phyloP scores from a whole-genome alignment of 2,888 invertebrate species.

The Chrysolina haemoptera region DNA sequence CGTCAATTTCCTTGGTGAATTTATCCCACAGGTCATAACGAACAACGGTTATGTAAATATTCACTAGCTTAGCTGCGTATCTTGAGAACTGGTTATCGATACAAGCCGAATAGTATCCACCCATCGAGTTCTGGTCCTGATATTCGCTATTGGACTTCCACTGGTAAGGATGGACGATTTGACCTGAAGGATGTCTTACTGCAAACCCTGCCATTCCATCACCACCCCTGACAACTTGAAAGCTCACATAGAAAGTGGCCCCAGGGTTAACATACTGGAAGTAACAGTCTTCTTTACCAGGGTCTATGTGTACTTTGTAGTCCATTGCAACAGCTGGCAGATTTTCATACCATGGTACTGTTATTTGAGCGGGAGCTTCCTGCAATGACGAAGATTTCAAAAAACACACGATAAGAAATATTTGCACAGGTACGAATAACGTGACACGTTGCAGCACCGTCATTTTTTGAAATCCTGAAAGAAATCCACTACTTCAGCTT shows the following conservation, averaged over 20 bases:
- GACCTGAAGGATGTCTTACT: slow-evolving; percentile 87
- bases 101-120: slow-evolving; percentile 92
- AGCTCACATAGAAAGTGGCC: slow-evolving; percentile 94
- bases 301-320: slow-evolving; percentile 94
- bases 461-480: background rate
- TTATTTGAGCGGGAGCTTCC: slow-evolving; percentile 66
- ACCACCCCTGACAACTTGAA: slow-evolving; percentile 93
- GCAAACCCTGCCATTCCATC: slow-evolving; percentile 96
- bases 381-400: slow-evolving; percentile 29
- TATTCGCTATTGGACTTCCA: slow-evolving; percentile 93
- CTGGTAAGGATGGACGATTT: slow-evolving; percentile 90
- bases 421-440: slow-evolving; percentile 52
- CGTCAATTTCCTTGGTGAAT: slow-evolving; percentile 91
- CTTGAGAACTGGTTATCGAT: slow-evolving; percentile 94
- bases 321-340: slow-evolving; percentile 95
- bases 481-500: background rate
- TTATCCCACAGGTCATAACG: slow-evolving; percentile 95
- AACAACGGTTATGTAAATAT: slow-evolving; percentile 91
- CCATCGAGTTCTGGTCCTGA: slow-evolving; percentile 84
- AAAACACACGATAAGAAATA: slow-evolving; percentile 46
- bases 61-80: slow-evolving; percentile 91
- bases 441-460: slow-evolving; percentile 54
- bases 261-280: slow-evolving; percentile 94
- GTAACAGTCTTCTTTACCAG: slow-evolving; percentile 96
- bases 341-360: slow-evolving; percentile 87